Conservation (phyloP, 2,797 vertebrate species). For the Ctenopoma kingsleyae region DNA sequence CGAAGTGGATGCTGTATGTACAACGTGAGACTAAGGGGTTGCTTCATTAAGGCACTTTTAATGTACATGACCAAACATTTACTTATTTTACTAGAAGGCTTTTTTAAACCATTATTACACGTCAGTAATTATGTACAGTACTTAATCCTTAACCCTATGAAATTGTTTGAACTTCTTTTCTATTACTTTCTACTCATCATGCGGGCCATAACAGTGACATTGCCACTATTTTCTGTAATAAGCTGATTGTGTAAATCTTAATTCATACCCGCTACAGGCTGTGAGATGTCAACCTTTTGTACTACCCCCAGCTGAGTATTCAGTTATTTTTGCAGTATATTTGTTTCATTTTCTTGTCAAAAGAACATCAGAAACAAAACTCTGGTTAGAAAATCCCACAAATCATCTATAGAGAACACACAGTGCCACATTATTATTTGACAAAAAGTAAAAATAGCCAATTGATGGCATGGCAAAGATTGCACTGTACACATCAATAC, state of each 20-base stretch:
- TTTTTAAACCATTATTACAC: neutral
- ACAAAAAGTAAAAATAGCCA: neutral
- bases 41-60: conserved; percentile 60
- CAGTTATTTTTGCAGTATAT: neutral
- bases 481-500: neutral
- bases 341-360: neutral
- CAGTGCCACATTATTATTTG: neutral
- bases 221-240: neutral
- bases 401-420: neutral
- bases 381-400: neutral
- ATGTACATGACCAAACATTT: neutral
- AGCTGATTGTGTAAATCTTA: neutral
- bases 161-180: neutral
- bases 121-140: conserved; percentile 3
- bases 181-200: neutral
- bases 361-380: neutral
- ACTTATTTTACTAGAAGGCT: neutral
- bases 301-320: neutral
- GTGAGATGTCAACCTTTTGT: neutral
- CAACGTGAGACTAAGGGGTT: conserved; percentile 40
- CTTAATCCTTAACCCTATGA: neutral
- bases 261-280: neutral
- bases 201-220: neutral
- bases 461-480: neutral
- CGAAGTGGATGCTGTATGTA: conserved; percentile 30